phyloP scores from a whole-genome alignment of 2,888 invertebrate species.

The Brachylomia viminalis region DNA sequence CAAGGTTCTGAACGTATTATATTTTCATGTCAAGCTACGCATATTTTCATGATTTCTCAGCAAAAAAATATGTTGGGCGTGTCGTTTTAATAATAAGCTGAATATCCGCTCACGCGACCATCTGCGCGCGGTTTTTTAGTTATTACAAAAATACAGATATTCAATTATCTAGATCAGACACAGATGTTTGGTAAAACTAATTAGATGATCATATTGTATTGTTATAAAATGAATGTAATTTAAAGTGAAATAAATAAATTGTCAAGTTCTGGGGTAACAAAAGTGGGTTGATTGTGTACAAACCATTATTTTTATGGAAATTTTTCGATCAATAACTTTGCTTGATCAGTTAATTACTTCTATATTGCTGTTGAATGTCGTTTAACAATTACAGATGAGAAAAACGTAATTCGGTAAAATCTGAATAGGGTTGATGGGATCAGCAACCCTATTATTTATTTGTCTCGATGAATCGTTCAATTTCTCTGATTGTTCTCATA shows the following conservation, averaged over 20 bases:
- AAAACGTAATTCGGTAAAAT: not conserved
- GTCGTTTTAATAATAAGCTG: slow-evolving; percentile 14
- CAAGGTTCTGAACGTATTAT: slow-evolving; percentile 12
- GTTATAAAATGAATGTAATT: too few species aligned
- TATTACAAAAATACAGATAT: too few species aligned
- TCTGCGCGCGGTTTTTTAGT: too few species aligned
- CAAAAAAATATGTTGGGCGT: slow-evolving; percentile 12
- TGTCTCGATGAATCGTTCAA: too few species aligned
- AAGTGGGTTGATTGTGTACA: not conserved
- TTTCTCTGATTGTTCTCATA: not conserved
- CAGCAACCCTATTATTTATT: too few species aligned
- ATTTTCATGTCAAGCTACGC: slow-evolving; percentile 22
- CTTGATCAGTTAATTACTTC: not conserved
- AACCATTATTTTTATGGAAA: slow-evolving; percentile 1
- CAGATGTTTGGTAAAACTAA: too few species aligned
- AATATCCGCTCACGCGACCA: too few species aligned
- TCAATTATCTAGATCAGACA: too few species aligned
- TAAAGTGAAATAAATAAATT: too few species aligned
- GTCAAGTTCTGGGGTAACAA: not conserved
- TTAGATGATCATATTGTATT: too few species aligned
- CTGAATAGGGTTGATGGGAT: too few species aligned
- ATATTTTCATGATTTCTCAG: slow-evolving; percentile 24
- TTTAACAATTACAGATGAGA: not conserved
- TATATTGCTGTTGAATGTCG: not conserved
- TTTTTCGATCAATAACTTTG: not conserved